A percentile compares a stretch with the other conserved stretches of the same genome.
phyloP scores from a whole-genome alignment of 2,888 invertebrate genomes.

The Anthoptus insignis region DNA sequence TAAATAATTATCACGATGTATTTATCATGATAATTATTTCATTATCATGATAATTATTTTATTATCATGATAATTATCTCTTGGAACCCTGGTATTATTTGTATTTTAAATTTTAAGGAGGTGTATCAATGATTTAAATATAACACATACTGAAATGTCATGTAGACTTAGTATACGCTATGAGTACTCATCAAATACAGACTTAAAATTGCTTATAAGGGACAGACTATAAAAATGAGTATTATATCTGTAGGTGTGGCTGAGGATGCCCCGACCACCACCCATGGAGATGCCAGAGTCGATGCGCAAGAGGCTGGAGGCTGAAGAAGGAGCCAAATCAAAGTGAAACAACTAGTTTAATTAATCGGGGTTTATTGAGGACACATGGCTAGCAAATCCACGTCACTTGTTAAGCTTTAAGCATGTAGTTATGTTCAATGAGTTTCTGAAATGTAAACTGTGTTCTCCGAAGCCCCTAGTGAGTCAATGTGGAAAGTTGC shows the following conservation, averaged over 20 bases:
- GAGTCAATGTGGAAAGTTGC: too few species aligned
- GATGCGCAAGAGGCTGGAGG: constrained; percentile 90
- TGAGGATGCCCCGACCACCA: constrained; percentile 97
- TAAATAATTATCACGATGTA: too few species aligned
- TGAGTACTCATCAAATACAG: constrained; percentile 56
- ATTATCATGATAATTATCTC: too few species aligned
- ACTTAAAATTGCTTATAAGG: background rate
- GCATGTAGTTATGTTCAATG: background rate
- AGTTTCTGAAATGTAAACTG: too few species aligned
- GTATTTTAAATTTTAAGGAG: too few species aligned
- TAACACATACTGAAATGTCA: constrained; percentile 73
- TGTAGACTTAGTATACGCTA: constrained; percentile 63
- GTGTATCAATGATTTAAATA: constrained; percentile 69
- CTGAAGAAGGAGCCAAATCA: constrained; percentile 68
- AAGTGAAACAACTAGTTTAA: constrained; percentile 60
- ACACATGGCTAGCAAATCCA: background rate
- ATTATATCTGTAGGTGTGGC: constrained; percentile 82
- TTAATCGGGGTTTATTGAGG: constrained; percentile 9
- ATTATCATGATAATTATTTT: too few species aligned
- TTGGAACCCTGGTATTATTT: too few species aligned
- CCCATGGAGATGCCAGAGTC: constrained; percentile 99
- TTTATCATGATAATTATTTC: too few species aligned
- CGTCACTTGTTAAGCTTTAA: background rate
- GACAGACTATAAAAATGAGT: background rate
- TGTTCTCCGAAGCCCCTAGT: too few species aligned